These are phyloP conservation scores for Clamator glandarius DNA, from an alignment of 2,797 vertebrate genomes.

Conservation along the genomic window DNA sequence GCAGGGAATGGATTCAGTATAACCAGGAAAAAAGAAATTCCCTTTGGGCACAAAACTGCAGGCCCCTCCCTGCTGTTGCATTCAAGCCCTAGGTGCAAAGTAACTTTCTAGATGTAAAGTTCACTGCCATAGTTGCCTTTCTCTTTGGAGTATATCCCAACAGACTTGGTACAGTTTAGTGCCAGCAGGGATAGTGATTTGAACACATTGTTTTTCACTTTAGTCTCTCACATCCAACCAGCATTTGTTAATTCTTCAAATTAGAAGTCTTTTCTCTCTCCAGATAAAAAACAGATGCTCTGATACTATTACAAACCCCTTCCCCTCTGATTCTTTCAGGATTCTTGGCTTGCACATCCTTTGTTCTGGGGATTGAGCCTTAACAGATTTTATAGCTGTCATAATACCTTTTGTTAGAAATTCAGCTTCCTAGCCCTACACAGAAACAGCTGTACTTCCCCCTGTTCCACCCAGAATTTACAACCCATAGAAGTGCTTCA, in stretches of 20 bases:
- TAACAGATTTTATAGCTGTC: background rate
- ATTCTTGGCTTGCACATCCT: background rate
- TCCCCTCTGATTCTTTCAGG: background rate
- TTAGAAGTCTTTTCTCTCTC: background rate
- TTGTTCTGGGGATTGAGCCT: background rate
- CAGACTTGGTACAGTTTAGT: rapidly evolving
- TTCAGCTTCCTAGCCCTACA: background rate
- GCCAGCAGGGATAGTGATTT: background rate
- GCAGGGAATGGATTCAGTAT: background rate
- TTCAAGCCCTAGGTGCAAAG: background rate
- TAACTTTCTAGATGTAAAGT: background rate
- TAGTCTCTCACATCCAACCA: background rate
- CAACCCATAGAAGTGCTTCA: background rate
- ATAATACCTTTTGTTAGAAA: background rate
- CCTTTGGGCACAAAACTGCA: background rate
- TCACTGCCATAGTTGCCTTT: rapidly evolving
- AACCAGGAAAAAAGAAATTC: background rate
- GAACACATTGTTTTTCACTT: background rate
- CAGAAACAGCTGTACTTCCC: background rate
- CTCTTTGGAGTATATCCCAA: background rate
- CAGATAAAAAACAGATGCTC: background rate
- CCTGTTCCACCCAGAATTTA: background rate
- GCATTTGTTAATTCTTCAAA: background rate
- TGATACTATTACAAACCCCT: background rate
- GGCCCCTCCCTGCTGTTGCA: background rate